Conservation (phyloP, 2,888 invertebrate genomes). For the Cremastinae sp. region DNA sequence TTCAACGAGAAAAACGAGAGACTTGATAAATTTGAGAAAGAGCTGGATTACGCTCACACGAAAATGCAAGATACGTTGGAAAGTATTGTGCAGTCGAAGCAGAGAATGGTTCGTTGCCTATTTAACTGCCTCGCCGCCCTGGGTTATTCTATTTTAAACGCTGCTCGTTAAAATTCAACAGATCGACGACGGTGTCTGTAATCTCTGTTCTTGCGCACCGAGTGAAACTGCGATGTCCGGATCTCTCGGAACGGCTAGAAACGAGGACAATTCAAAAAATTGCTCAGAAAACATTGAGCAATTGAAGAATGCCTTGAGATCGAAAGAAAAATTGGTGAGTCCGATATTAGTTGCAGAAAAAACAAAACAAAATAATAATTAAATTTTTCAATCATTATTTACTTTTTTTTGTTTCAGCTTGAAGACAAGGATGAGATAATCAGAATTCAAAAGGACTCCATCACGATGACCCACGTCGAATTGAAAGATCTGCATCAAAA, state of each 20-base stretch:
- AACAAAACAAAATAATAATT: not conserved
- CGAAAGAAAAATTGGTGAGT: constrained; percentile 76
- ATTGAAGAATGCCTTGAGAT: constrained; percentile 71
- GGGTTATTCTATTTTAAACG: constrained; percentile 47
- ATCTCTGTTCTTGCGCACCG: constrained; percentile 56
- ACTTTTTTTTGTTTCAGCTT: constrained; percentile 65
- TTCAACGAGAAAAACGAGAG: constrained; percentile 69
- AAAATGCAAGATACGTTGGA: constrained; percentile 76
- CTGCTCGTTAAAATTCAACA: constrained; percentile 14
- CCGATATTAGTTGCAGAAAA: not conserved
- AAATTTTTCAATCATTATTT: not conserved
- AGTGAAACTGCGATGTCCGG: constrained; percentile 48
- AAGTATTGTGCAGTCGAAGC: constrained; percentile 65
- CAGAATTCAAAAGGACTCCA: constrained; percentile 76
- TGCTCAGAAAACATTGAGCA: constrained; percentile 71
- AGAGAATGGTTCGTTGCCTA: constrained; percentile 54
- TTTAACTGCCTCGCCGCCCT: constrained; percentile 28
- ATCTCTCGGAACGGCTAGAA: constrained; percentile 55
- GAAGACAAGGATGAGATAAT: constrained; percentile 76
- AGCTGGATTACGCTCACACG: constrained; percentile 74
- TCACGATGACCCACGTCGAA: constrained; percentile 74
- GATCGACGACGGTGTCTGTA: constrained; percentile 59
- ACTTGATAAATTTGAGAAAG: constrained; percentile 73
- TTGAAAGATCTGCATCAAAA: constrained; percentile 74
- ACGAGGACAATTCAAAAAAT: constrained; percentile 68